Percentiles rank a stretch among this genome's conserved stretches.
phyloP scores from a whole-genome alignment of 2,888 invertebrate genomes.

The Cecidostiba fungosa region DNA sequence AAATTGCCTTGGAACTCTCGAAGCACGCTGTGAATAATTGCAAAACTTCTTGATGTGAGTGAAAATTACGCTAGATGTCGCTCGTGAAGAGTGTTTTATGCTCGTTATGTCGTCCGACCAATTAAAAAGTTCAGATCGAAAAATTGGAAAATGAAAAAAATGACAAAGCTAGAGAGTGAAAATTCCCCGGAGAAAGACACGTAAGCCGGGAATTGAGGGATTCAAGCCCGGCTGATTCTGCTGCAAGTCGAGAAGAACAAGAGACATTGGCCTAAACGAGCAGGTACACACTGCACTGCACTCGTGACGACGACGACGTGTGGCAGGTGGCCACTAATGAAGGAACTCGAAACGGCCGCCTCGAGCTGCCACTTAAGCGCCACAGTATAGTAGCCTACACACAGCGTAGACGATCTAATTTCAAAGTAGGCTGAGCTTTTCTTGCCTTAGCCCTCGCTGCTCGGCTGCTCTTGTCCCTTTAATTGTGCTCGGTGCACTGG shows the following conservation, averaged over 20 bases:
- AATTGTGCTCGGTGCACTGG: background rate
- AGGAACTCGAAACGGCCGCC: conserved; percentile 48
- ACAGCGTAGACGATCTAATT: conserved; percentile 56
- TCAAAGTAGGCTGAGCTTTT: conserved; percentile 56
- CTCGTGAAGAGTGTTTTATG: background rate
- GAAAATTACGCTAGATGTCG: background rate
- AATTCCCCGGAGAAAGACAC: no score
- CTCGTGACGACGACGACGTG: background rate
- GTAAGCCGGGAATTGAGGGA: background rate
- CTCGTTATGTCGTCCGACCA: background rate
- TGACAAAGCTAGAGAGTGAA: background rate
- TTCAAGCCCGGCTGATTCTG: background rate
- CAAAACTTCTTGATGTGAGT: background rate
- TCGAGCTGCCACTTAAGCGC: conserved; percentile 19
- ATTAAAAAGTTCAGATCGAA: background rate
- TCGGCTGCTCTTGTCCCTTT: background rate
- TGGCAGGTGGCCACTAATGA: conserved; percentile 52
- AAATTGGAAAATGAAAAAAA: background rate
- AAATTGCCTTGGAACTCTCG: background rate
- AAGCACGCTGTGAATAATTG: background rate
- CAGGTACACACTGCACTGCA: conserved; percentile 15
- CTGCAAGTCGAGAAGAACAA: conserved; percentile 12
- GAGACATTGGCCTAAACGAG: conserved; percentile 15
- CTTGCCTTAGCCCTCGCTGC: conserved; percentile 23
- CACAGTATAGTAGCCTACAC: background rate